Conservation (phyloP, 2,888 invertebrate species). For the Nezara viridula region DNA sequence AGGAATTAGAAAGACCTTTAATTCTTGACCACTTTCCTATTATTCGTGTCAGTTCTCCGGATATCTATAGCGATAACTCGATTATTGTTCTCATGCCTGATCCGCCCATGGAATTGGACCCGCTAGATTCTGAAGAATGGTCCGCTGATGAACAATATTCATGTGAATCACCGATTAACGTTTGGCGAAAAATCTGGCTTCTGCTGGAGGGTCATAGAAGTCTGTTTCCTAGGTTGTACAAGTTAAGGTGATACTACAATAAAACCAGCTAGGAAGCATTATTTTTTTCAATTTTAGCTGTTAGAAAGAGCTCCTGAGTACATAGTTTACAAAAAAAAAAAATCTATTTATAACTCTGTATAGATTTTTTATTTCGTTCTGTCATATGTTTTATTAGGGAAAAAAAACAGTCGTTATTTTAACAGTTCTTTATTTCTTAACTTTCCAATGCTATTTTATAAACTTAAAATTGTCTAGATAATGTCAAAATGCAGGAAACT, state of each 20-base stretch:
- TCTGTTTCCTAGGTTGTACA: background rate
- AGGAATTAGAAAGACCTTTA: constrained; percentile 29
- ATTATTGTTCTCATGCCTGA: constrained; percentile 4
- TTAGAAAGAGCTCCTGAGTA: background rate
- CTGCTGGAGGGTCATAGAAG: background rate
- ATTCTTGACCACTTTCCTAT: background rate
- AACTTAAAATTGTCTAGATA: too few species aligned
- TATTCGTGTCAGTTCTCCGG: background rate
- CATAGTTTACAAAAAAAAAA: background rate
- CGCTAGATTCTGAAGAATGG: background rate
- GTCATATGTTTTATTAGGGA: background rate
- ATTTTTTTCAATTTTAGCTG: background rate
- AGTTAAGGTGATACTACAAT: background rate
- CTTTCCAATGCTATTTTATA: background rate
- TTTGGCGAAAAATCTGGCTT: background rate
- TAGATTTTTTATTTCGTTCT: background rate
- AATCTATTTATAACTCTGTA: too few species aligned
- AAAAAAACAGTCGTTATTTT: background rate
- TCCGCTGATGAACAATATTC: background rate
- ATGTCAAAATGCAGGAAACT: too few species aligned
- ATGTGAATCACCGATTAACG: background rate
- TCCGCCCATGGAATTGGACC: constrained; percentile 37
- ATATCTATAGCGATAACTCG: background rate
- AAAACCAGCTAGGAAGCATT: constrained; percentile 14
- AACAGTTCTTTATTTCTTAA: background rate